Conservation (phyloP, 2,888 invertebrate genomes). For the Dicycla oo region DNA sequence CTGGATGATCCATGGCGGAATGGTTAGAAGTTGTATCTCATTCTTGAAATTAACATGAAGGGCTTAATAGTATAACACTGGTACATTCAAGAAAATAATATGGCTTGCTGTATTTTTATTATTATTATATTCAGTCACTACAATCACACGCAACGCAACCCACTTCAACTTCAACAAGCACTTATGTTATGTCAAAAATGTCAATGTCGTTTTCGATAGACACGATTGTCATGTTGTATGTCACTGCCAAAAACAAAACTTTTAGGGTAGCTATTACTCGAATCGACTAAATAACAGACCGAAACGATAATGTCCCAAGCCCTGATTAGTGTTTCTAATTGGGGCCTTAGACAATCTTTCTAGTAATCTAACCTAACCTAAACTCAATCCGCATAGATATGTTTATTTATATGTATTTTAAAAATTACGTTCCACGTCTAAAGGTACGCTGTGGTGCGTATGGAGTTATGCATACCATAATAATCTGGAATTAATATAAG, state of each 20-base stretch:
- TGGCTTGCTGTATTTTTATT: slow-evolving; percentile 15
- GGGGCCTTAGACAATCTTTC: no score
- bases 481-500: no score
- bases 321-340: no score
- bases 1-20: slow-evolving; percentile 63
- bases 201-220: slow-evolving; percentile 22
- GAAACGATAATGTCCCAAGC: neutral
- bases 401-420: no score
- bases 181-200: slow-evolving; percentile 23
- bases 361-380: no score
- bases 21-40: slow-evolving; percentile 46
- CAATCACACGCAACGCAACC: neutral
- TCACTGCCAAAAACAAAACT: slow-evolving; percentile 21
- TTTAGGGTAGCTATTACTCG: neutral
- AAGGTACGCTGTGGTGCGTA: no score
- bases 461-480: no score
- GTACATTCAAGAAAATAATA: slow-evolving; percentile 13
- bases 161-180: slow-evolving; percentile 11
- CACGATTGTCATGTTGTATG: neutral
- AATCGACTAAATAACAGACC: slow-evolving; percentile 11
- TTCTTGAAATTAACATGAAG: slow-evolving; percentile 26
- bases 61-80: neutral
- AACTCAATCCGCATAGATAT: no score
- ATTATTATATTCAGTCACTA: slow-evolving; percentile 8
- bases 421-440: no score